These are phyloP conservation scores for Calameuta idolon DNA, from an alignment of 2,888 invertebrate genomes.

Conservation along the genomic window DNA sequence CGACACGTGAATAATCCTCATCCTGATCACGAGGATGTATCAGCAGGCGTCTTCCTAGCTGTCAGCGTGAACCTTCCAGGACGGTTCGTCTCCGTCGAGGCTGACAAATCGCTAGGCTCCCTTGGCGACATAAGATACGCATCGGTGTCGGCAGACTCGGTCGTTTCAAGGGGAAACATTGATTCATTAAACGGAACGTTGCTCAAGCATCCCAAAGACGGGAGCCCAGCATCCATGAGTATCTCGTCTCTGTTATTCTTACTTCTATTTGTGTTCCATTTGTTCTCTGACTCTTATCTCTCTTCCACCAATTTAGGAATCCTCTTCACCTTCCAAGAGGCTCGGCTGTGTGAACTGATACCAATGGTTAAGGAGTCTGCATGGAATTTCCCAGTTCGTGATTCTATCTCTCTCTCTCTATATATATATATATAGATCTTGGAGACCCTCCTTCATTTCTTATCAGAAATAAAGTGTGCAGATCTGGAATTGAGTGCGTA, in stretches of 20 bases:
- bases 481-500: conserved; percentile 2
- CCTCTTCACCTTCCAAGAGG: neutral
- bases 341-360: neutral
- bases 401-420: too few species aligned
- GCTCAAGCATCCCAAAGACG: neutral
- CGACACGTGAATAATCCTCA: neutral
- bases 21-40: neutral
- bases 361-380: too few species aligned
- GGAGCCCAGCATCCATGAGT: neutral
- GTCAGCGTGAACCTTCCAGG: neutral
- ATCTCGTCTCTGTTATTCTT: neutral
- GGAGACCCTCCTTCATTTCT: neutral
- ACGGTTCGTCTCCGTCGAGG: neutral
- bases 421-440: neutral
- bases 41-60: neutral
- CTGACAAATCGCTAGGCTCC: neutral
- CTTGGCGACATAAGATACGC: neutral
- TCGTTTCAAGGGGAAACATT: neutral
- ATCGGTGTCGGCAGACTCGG: neutral
- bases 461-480: conserved; percentile 8
- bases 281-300: neutral
- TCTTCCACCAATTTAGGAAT: too few species aligned
- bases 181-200: neutral
- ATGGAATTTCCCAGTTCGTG: too few species aligned
- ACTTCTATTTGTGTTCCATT: neutral